phyloP scores from a whole-genome alignment of 2,797 vertebrate genomes.

The Acropternis orthonyx region DNA sequence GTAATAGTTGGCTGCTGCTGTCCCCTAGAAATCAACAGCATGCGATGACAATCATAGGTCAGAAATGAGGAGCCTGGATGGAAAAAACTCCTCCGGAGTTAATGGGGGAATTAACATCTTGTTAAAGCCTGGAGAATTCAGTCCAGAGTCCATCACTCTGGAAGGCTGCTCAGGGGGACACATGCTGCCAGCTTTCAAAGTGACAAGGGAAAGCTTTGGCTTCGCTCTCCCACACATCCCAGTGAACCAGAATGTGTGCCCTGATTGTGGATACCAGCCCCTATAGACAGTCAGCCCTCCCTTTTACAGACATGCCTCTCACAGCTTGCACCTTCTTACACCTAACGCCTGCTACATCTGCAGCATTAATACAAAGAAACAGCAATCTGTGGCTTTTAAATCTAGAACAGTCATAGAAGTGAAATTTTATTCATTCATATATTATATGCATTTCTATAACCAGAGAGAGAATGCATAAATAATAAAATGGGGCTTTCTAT shows the following conservation, averaged over 20 bases:
- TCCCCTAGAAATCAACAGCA: background rate
- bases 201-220: background rate
- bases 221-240: background rate
- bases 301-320: background rate
- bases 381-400: background rate
- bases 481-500: background rate
- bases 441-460: background rate
- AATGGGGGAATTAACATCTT: background rate
- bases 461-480: background rate
- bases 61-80: background rate
- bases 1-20: background rate
- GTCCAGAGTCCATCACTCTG: background rate
- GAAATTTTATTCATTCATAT: background rate
- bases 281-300: background rate
- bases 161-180: background rate
- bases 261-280: background rate
- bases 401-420: background rate
- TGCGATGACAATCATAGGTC: background rate
- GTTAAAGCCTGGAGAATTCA: background rate
- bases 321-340: background rate
- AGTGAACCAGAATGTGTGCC: background rate
- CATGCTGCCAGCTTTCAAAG: background rate
- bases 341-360: background rate
- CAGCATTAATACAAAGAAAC: background rate
- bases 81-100: background rate